These are phyloP conservation scores for Pitta sordida DNA, from an alignment of 2,113 vertebrate genomes.

Conservation along the genomic window DNA sequence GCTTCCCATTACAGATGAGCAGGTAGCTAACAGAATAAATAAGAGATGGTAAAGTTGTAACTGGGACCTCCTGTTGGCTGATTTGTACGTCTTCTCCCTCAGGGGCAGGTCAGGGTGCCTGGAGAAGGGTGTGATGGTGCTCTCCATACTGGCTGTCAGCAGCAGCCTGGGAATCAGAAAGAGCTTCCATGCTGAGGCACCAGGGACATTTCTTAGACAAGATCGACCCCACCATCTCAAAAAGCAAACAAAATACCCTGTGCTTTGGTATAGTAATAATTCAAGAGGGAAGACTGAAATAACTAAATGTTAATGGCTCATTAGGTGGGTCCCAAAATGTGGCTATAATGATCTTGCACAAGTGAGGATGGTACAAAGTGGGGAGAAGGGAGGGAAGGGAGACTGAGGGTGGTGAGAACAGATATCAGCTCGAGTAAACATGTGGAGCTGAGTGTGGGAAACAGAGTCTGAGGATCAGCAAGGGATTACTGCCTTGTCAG, in stretches of 20 bases:
- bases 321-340: not conserved
- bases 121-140: not conserved
- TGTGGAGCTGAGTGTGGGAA: not conserved
- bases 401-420: not conserved
- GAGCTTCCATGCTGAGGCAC: not conserved
- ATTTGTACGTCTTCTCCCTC: not conserved
- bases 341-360: fast-evolving
- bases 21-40: not conserved
- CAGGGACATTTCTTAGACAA: not conserved
- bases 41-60: not conserved
- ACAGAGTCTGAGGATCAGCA: not conserved
- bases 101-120: no score
- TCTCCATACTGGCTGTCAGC: not conserved
- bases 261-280: not conserved
- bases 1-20: not conserved
- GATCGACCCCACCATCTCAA: not conserved
- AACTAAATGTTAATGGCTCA: not conserved
- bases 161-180: not conserved
- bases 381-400: not conserved
- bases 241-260: not conserved
- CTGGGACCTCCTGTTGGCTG: fast-evolving
- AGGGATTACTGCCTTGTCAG: constrained; percentile 40
- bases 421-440: not conserved
- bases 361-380: fast-evolving
- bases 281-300: constrained; percentile 4